Percentiles rank a stretch among this genome's conserved stretches.
These are phyloP conservation scores for Pygocentrus nattereri DNA, from an alignment of 2,797 vertebrate species.

Conservation along the genomic window DNA sequence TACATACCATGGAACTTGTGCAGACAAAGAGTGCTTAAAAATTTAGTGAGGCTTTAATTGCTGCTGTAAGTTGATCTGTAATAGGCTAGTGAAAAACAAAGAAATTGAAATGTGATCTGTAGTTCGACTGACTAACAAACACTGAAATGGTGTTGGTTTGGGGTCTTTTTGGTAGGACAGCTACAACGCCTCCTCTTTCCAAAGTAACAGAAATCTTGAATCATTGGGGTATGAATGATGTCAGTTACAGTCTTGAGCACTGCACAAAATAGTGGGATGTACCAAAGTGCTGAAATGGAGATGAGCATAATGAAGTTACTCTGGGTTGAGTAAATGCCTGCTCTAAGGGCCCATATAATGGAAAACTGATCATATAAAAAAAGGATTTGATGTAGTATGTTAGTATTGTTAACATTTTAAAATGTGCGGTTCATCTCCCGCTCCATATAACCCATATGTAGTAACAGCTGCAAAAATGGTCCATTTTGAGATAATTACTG, in stretches of 20 bases:
- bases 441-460: not conserved
- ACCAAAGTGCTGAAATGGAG: too few species aligned
- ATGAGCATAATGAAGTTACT: too few species aligned
- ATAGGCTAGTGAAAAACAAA: conserved; percentile 2
- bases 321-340: too few species aligned
- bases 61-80: conserved; percentile 1
- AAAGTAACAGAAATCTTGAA: not conserved
- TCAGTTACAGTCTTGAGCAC: not conserved
- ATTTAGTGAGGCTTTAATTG: conserved; percentile 4
- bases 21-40: conserved; percentile 2
- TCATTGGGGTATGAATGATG: not conserved
- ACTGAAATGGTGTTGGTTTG: not conserved
- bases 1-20: not conserved
- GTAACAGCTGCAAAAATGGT: too few species aligned
- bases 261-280: too few species aligned
- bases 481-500: too few species aligned
- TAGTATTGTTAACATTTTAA: not conserved
- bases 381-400: not conserved
- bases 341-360: too few species aligned
- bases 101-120: conserved; percentile 5
- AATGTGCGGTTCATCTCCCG: not conserved
- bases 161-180: not conserved
- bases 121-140: not conserved
- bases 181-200: not conserved
- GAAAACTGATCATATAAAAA: not conserved